Base-by-base conservation (phyloP, 2,888 invertebrate genomes). In the Erebia palarica region DNA sequence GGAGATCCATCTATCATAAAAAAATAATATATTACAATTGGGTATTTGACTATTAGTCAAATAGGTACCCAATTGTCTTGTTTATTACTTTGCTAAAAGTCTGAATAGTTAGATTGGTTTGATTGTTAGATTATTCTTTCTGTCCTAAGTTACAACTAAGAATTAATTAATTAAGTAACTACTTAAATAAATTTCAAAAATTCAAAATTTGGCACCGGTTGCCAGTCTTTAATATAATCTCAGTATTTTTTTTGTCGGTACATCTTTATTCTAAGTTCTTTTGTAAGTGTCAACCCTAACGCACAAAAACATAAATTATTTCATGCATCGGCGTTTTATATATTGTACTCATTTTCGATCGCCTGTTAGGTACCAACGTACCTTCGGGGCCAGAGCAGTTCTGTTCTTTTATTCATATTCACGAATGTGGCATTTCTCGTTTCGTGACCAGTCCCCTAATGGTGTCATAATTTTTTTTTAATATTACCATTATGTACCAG, bases 361-460 rank as follows among this genome's bases (percentile, higher is more conserved):
- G 84, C 84, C 84, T 85, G 84, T 86, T 47, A 21, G 21, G 21
- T 58, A 58, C 44, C 18, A 18, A 85, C 84, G 82, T 82, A 84
- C 83, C 84, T 86, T 69, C 73, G 60, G 73, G 63, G 65, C 81
- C 84, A 16, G 86, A 84, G 85, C 81, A 76, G 80, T 77, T 77
- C 75, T 80, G 84, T 87, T 88, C 83, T 89, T 89, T 89, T 87
- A 87, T 89, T 88, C 88, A 87, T 88, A 75, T 79, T 81, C 83
- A 86, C 80, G 83, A 86, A 85, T 86, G 88, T 87, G 86, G 87
- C 86, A 82, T 83, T 87, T 88, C 90, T 87, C 79, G 91, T 91
- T 90, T 88, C 84, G 86, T 85, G 78, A 85, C 79, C 76, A 80
- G 77, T 78, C 76, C 80, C 76, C 71, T 83, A 86, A 86, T 83